Conservation (phyloP, 2,888 invertebrate species). For the Drosophila kokeensis region DNA sequence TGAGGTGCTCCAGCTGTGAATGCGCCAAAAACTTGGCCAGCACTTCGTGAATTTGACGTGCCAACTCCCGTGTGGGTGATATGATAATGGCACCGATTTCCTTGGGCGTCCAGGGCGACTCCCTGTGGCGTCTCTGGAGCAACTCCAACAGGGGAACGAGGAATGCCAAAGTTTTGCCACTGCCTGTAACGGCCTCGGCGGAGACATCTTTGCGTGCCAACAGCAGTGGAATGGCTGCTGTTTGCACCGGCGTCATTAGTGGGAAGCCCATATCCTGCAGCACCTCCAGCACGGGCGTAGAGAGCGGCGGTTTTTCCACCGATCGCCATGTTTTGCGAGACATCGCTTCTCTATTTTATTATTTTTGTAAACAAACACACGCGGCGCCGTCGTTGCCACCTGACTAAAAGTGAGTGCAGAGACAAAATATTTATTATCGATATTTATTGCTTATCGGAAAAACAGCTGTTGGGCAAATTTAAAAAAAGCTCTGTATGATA, state of each 20-base stretch:
- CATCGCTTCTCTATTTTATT: constrained; percentile 59
- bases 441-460: not conserved
- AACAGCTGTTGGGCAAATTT: constrained; percentile 11
- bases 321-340: constrained; percentile 85
- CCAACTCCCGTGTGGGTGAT: constrained; percentile 98
- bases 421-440: constrained; percentile 21
- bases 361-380: constrained; percentile 54
- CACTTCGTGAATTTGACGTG: constrained; percentile 93
- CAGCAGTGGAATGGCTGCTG: constrained; percentile 95
- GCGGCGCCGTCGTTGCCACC: constrained; percentile 56
- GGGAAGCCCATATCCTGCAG: constrained; percentile 86
- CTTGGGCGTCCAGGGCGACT: constrained; percentile 88
- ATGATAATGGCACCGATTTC: constrained; percentile 95
- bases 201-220: constrained; percentile 97
- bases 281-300: constrained; percentile 86
- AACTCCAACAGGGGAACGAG: constrained; percentile 96
- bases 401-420: not conserved
- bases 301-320: constrained; percentile 83
- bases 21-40: constrained; percentile 86
- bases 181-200: constrained; percentile 99
- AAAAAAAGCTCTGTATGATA: not conserved
- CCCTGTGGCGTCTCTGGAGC: constrained; percentile 88
- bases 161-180: constrained; percentile 98
- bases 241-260: constrained; percentile 89
- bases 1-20: constrained; percentile 85